Conservation (phyloP, 2,797 vertebrate genomes). For the Pelochelys cantorii region DNA sequence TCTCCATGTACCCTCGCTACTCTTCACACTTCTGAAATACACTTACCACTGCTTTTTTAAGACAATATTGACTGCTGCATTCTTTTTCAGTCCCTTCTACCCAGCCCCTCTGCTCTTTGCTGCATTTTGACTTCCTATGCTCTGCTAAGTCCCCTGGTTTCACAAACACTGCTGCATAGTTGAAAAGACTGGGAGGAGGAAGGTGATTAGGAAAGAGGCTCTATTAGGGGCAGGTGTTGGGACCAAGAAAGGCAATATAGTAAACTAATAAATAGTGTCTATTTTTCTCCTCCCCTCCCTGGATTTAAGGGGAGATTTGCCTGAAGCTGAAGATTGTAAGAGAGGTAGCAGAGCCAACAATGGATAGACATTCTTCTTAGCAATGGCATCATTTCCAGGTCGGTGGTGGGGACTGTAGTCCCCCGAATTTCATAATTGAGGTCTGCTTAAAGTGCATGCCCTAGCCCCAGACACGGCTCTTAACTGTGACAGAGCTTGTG, state of each 20-base stretch:
- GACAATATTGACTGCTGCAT: not conserved
- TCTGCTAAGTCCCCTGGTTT: not conserved
- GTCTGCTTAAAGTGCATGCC: too few species aligned
- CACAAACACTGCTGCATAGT: not conserved
- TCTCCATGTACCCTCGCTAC: not conserved
- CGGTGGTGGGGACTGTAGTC: too few species aligned
- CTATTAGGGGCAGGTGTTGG: accelerated
- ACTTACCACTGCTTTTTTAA: accelerated
- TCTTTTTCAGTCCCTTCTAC: not conserved
- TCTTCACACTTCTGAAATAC: not conserved
- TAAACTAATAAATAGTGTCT: not conserved
- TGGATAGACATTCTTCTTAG: not conserved
- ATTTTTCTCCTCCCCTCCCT: not conserved
- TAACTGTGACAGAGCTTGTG: too few species aligned
- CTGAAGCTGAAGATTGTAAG: not conserved
- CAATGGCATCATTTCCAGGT: too few species aligned
- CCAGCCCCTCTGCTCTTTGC: not conserved
- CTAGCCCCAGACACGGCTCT: too few species aligned
- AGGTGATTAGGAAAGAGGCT: not conserved
- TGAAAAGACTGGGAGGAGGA: not conserved
- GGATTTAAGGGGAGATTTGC: not conserved
- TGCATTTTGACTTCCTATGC: not conserved
- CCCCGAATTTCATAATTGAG: too few species aligned
- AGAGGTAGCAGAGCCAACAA: not conserved
- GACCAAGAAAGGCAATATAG: not conserved